A percentile compares a stretch with the other conserved stretches of the same genome.
Evolutionary conservation across 2,888 invertebrate species (phyloP).

Genomic region (Lasius fuliginosus): DNA sequence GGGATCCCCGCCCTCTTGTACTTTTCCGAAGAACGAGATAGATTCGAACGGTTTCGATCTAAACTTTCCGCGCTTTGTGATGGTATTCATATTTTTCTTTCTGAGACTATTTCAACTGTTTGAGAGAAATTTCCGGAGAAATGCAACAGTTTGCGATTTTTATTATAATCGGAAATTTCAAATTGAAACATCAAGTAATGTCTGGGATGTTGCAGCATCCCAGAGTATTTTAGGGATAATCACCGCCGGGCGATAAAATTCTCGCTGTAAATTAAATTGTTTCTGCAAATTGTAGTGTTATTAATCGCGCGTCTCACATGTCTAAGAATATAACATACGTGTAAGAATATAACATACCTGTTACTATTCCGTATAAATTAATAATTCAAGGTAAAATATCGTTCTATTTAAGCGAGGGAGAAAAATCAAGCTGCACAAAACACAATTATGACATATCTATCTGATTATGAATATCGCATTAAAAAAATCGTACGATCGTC

Average conservation of each 20-base stretch:
- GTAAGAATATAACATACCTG: neutral
- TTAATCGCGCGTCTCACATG: neutral
- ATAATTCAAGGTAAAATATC: neutral
- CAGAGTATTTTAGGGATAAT: neutral
- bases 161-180: neutral
- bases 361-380: neutral
- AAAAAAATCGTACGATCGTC: neutral
- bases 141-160: neutral
- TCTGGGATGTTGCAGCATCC: neutral
- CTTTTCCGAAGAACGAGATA: constrained; percentile 62
- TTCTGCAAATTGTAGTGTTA: neutral
- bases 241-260: neutral
- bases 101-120: neutral
- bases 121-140: neutral
- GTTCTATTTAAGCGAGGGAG: neutral
- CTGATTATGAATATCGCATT: neutral
- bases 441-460: neutral
- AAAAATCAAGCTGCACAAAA: neutral
- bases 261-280: neutral
- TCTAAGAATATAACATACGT: neutral
- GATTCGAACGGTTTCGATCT: constrained; percentile 30
- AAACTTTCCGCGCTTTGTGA: constrained; percentile 46
- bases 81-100: neutral
- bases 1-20: constrained; percentile 47
- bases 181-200: neutral